These are phyloP conservation scores for Caenorhabditis imperialis DNA, from an alignment of 2,888 invertebrate species.

Conservation along the genomic window DNA sequence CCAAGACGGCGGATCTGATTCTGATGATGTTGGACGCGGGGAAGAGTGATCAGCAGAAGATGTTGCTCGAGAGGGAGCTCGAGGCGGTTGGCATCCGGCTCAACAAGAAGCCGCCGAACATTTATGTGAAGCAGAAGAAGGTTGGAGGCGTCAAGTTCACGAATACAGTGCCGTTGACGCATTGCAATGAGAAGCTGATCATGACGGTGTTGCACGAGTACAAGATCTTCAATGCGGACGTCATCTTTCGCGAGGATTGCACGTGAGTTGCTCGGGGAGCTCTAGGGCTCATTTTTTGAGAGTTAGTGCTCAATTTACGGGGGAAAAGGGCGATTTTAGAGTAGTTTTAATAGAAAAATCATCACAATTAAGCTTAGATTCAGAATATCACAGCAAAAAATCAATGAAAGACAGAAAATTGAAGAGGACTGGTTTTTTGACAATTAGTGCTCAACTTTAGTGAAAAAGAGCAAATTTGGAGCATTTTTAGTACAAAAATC, in stretches of 20 bases:
- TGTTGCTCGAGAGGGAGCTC: slow-evolving; percentile 88
- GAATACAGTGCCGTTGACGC: slow-evolving; percentile 92
- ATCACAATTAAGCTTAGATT: too few species aligned
- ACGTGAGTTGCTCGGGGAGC: too few species aligned
- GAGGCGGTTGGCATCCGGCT: slow-evolving; percentile 97
- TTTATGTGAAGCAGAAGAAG: slow-evolving; percentile 91
- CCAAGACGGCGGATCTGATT: slow-evolving; percentile 95
- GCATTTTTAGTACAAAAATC: too few species aligned
- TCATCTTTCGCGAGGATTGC: slow-evolving; percentile 95
- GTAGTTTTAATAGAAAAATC: too few species aligned
- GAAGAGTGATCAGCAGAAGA: slow-evolving; percentile 93
- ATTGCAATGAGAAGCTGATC: slow-evolving; percentile 95
- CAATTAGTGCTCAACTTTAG: too few species aligned
- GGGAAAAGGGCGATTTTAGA: too few species aligned
- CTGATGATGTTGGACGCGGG: slow-evolving; percentile 99
- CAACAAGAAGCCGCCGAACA: slow-evolving; percentile 94
- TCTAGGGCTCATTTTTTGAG: too few species aligned
- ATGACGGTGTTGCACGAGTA: slow-evolving; percentile 98
- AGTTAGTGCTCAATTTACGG: too few species aligned
- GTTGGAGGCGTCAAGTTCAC: slow-evolving; percentile 90
- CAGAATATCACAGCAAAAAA: too few species aligned
- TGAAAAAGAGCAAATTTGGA: too few species aligned
- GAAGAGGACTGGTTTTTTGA: too few species aligned
- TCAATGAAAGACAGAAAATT: too few species aligned
- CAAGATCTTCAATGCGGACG: slow-evolving; percentile 84